phyloP scores from a whole-genome alignment of 2,888 invertebrate genomes.

The Emesis russula region DNA sequence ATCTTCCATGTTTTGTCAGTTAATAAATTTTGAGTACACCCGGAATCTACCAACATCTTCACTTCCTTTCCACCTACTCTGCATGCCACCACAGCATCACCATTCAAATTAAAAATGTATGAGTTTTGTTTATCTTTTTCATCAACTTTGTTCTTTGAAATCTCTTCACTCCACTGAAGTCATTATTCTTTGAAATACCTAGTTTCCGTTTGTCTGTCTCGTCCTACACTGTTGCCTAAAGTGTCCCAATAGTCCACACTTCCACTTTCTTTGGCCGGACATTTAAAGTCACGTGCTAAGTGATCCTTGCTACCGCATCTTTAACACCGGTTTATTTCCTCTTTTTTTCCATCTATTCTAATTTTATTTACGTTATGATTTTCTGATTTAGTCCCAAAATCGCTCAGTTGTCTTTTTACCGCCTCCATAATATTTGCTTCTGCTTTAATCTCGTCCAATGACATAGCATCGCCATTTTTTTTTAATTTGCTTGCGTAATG shows the following conservation, averaged over 20 bases:
- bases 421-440: conserved; percentile 68
- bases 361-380: conserved; percentile 6
- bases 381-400: conserved; percentile 21
- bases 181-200: too few relatives aligned
- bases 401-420: conserved; percentile 31
- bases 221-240: conserved; percentile 34
- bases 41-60: conserved; percentile 41
- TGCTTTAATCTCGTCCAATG: conserved; percentile 46
- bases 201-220: too few relatives aligned
- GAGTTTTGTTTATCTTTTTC: neutral
- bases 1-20: neutral
- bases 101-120: too few relatives aligned
- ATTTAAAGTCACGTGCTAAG: neutral
- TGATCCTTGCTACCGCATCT: conserved; percentile 24
- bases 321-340: neutral
- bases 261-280: conserved; percentile 33
- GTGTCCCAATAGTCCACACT: conserved; percentile 39
- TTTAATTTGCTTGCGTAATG: conserved; percentile 65
- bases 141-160: conserved; percentile 12
- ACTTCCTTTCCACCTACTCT: too few relatives aligned
- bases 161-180: neutral
- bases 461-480: conserved; percentile 52
- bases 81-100: too few relatives aligned
- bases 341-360: neutral
- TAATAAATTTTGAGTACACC: conserved; percentile 18